Evolutionary conservation across 1,140 invertebrate genomes (phyloP).

Genomic region (Drosophila quadrilineata): DNA sequence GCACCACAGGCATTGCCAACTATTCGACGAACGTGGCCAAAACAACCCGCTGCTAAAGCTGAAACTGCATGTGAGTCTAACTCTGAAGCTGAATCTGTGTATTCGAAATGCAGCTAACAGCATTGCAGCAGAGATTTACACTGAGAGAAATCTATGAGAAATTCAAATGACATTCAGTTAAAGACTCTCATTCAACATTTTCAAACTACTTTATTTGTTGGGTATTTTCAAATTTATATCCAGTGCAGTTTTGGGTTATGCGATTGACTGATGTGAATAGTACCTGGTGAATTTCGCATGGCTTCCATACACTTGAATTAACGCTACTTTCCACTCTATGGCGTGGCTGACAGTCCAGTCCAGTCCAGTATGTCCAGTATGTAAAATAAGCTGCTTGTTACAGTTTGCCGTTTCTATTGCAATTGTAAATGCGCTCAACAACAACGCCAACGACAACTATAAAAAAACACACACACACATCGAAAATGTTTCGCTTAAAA

Average conservation of each 20-base stretch:
- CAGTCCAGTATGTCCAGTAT: not conserved
- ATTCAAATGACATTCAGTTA: no score
- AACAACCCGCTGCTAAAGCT: no score
- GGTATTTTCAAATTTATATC: no score
- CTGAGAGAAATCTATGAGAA: not conserved
- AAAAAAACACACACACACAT: not conserved
- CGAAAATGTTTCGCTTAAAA: slow-evolving; percentile 40
- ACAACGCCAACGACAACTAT: slow-evolving; percentile 5
- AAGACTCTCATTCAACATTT: no score
- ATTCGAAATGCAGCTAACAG: not conserved
- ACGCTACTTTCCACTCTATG: not conserved
- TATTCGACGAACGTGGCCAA: slow-evolving; percentile 17
- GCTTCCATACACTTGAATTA: no score
- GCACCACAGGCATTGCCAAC: slow-evolving; percentile 18
- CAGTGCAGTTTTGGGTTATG: not conserved
- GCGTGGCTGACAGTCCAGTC: not conserved
- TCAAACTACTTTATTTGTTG: no score
- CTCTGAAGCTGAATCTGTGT: not conserved
- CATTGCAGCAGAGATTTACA: not conserved
- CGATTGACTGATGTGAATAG: slow-evolving; percentile 9
- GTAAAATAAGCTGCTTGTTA: slow-evolving; percentile 21
- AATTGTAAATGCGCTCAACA: slow-evolving; percentile 20
- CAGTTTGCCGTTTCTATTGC: slow-evolving; percentile 5
- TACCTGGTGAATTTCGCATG: not conserved
- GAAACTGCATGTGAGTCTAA: no score